Conservation (phyloP, 2,888 invertebrate species). For the Netelia virgata region DNA sequence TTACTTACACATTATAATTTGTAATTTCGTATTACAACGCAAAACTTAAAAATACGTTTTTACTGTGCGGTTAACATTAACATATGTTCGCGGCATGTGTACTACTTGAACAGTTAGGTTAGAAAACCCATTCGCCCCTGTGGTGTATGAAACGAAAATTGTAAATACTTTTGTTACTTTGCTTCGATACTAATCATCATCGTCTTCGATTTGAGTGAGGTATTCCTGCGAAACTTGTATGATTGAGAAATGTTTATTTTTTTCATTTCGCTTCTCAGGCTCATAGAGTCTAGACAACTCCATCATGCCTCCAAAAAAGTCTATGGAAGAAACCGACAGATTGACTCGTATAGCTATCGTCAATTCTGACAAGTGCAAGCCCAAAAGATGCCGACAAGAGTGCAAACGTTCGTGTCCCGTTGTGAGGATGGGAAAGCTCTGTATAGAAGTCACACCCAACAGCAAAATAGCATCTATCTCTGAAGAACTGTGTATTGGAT, state of each 20-base stretch:
- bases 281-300: conserved; percentile 47
- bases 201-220: background rate
- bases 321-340: conserved; percentile 94
- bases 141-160: background rate
- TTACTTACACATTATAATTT: conserved; percentile 11
- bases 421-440: conserved; percentile 99
- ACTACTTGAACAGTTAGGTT: conserved; percentile 67
- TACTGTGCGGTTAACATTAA: conserved; percentile 39
- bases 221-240: background rate
- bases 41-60: conserved; percentile 5
- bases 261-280: conserved; percentile 44
- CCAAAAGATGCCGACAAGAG: conserved; percentile 99
- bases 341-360: conserved; percentile 99
- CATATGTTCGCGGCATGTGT: conserved; percentile 71
- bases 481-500: conserved; percentile 99
- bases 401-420: conserved; percentile 99
- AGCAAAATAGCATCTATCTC: conserved; percentile 99
- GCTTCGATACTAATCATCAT: background rate
- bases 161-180: conserved; percentile 6
- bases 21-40: background rate
- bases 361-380: conserved; percentile 99
- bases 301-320: conserved; percentile 90
- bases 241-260: background rate
- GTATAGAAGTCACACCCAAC: conserved; percentile 98
- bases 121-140: conserved; percentile 42